phyloP scores from a whole-genome alignment of 2,888 invertebrate genomes.

The Agrotis ipsilon region DNA sequence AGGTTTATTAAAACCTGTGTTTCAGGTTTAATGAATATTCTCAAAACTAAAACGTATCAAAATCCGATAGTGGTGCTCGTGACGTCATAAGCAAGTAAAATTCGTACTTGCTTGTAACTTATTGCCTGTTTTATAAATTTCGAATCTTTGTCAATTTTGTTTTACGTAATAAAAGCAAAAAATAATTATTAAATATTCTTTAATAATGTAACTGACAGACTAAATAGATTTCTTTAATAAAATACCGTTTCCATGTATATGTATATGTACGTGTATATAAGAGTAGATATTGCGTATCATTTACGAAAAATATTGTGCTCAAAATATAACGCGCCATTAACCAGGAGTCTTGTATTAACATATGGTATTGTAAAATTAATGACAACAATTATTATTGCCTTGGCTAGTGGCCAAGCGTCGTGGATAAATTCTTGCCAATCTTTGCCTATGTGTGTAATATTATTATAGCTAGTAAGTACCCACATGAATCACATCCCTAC shows the following conservation, averaged over 20 bases:
- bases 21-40: no score
- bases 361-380: conserved; percentile 61
- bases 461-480: conserved; percentile 29
- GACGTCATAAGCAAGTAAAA: no score
- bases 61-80: no score
- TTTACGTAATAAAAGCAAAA: no score
- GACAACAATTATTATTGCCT: conserved; percentile 54
- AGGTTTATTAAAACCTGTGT: no score
- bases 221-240: no score
- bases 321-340: conserved; percentile 55
- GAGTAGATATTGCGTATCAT: background rate
- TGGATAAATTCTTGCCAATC: conserved; percentile 56
- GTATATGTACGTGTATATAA: background rate
- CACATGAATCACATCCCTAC: background rate
- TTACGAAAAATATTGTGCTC: conserved; percentile 22
- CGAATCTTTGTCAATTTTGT: no score
- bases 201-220: no score
- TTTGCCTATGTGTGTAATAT: conserved; percentile 42
- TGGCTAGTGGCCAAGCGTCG: conserved; percentile 58
- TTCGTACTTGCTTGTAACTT: no score
- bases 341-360: conserved; percentile 46
- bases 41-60: no score
- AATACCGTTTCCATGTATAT: background rate
- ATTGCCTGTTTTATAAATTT: no score
- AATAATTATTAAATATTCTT: no score